Evolutionary conservation across 1,140 invertebrate species (phyloP), one percentile per base, ranked within the genome.

Genomic region (Drosophila setifemur): DNA sequence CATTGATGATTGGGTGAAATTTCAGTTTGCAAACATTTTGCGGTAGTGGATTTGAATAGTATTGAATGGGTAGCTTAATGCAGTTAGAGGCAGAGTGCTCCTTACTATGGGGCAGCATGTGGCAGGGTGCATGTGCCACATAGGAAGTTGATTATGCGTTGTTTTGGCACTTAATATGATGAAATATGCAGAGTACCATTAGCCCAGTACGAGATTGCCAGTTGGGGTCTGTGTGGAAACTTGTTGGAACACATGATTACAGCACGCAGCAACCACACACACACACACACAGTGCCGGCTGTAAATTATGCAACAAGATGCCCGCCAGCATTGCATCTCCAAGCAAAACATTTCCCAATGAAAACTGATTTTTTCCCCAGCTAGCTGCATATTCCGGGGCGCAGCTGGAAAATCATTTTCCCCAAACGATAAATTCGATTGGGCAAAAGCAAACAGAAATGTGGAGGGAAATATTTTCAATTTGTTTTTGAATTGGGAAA

Each of bases 121-220:
- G 0, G 14, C 29, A 26, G 21, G 31, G 28, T 16, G 57, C 40
- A 37, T 18, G 26, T 26, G 48, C 26, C 14, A 14, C 67, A 25
- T 31, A 53, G 23, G 33, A 40, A 63, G 81, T 86, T 86, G 82
- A 86, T 86, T 86, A 86, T 86, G 72, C 82, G 67, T 86, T 86
- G 81, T 86, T 87, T 76, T 81, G 81, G 82, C 81, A 86, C 81
- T 86, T 86, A 86, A 86, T 86, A 57, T 86, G 83, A 86, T 86
- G 81, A 86, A 86, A 86, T 87, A 86, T 86, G 82, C 81, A 86
- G 64, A 81, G 85, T 73, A 68, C 82, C 75, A 86, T 86, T 86
- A 86, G 74, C 18, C 55, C 50, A 12, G 42, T 18, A 48, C 29
- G 25, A 25, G 21, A 19, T 28, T 19, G 11, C n/a, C n/a, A n/a